Evolutionary conservation across 2,888 invertebrate species (phyloP).

Genomic region (Molorchus minor): DNA sequence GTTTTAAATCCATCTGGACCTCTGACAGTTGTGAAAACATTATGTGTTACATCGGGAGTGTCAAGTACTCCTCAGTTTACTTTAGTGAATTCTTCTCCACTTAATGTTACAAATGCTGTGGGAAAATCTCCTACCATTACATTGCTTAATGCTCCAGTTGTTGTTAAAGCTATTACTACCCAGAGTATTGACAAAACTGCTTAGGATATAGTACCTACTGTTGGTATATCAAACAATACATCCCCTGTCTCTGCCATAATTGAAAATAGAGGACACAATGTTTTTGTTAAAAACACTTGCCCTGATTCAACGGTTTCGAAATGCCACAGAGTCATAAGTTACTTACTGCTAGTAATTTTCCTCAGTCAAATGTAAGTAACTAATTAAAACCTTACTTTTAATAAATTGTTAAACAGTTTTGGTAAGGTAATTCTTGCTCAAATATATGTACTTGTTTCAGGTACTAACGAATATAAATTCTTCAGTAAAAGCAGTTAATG

Average conservation of each 20-base stretch:
- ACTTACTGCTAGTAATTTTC: constrained; percentile 57
- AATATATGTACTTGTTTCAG: constrained; percentile 35
- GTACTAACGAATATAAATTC: constrained; percentile 39
- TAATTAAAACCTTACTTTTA: background rate
- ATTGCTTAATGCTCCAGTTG: constrained; percentile 58
- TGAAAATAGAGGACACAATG: constrained; percentile 58
- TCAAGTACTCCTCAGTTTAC: constrained; percentile 58
- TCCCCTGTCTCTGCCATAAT: constrained; percentile 44
- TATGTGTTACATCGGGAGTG: constrained; percentile 57
- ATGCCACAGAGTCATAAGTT: constrained; percentile 58
- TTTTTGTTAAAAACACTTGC: constrained; percentile 60
- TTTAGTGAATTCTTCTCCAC: constrained; percentile 56
- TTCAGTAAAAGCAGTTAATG: constrained; percentile 53
- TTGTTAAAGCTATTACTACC: constrained; percentile 54
- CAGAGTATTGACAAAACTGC: constrained; percentile 26
- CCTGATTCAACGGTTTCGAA: constrained; percentile 47
- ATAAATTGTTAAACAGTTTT: too few relatives aligned
- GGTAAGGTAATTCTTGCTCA: too few relatives aligned
- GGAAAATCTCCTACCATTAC: constrained; percentile 58
- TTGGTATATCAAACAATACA: constrained; percentile 30
- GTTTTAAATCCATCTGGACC: constrained; percentile 60
- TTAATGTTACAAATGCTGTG: constrained; percentile 54
- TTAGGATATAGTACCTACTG: constrained; percentile 25
- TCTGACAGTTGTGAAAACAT: constrained; percentile 59
- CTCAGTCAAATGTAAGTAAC: constrained; percentile 57